A percentile compares a stretch with the other conserved stretches of the same genome.
phyloP scores from a whole-genome alignment of 2,888 invertebrate species.

The Acleris laterana region DNA sequence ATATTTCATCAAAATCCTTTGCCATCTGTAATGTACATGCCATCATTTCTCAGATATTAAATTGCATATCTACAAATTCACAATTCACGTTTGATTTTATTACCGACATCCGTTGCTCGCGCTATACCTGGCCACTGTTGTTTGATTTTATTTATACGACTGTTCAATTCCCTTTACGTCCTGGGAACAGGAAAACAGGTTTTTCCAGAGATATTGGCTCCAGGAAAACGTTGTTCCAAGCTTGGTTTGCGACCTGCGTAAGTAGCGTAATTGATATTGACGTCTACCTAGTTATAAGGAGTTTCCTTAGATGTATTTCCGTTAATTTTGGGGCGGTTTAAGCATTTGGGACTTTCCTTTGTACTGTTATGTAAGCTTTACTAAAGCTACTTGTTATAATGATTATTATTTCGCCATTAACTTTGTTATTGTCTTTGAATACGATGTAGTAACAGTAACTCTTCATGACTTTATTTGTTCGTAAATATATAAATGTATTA shows the following conservation, averaged over 20 bases:
- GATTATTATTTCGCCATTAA: no score
- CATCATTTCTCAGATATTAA: not conserved
- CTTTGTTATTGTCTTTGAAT: no score
- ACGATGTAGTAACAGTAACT: no score
- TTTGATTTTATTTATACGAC: constrained; percentile 29
- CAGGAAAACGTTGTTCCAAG: constrained; percentile 29
- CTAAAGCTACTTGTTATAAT: no score
- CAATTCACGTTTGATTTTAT: constrained; percentile 14
- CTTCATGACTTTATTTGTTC: no score
- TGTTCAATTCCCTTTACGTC: constrained; percentile 23
- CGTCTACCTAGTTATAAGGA: not conserved
- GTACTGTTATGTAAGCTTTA: not conserved
- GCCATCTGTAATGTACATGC: not conserved
- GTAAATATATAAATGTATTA: no score
- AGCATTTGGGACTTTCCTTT: constrained; percentile 1
- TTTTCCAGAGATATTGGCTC: constrained; percentile 19
- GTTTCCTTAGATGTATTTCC: not conserved
- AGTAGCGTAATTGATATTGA: constrained; percentile 32
- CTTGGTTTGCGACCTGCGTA: constrained; percentile 21
- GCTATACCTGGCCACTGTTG: constrained; percentile 27
- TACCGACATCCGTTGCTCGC: constrained; percentile 14
- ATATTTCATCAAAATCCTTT: not conserved
- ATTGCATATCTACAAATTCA: constrained; percentile 10
- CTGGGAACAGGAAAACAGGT: constrained; percentile 18
- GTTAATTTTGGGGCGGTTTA: constrained; percentile 1